Evolutionary conservation across 2,888 invertebrate genomes (phyloP), one percentile per base, ranked within the genome.

Genomic region (Epistrophella euchroma): DNA sequence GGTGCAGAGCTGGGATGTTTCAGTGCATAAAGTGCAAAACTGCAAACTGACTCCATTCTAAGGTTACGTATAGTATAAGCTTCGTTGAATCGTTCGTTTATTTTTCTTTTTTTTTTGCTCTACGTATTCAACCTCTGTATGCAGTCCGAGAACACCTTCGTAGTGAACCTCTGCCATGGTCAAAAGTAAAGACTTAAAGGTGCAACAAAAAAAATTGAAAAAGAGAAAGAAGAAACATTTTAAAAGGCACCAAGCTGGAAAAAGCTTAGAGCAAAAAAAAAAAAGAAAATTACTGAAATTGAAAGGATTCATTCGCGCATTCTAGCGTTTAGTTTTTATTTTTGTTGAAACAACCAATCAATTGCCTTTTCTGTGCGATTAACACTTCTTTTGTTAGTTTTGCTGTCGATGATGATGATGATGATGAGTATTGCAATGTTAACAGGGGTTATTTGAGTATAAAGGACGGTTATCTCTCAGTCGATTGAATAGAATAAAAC

Each of bases 231-330:
- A 32, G 50, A 35, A 55, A 70, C 70, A 47, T 19, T 40, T 50
- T n/a, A 32, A 25, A 43, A 56, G 35, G 66, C 77, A 72, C 73
- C 35, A 60, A 66, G 22, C 35, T 68, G 52, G 35, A 52, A 68
- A 52, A 4, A 37, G 68, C 68, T 68, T 68, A 35, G 58, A 70
- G 52, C 15, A 52, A 58, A 22, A 68, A 64, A 68, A 55, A 40
- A 68, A 43, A 64, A 60, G 47, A 43, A 68, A 43, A 43, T 45
- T 37, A 72, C 71, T 58, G 40, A 76, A 85, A 72, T 73, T 85
- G 76, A 85, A 85, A 85, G 80, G 85, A 85, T 81, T 85, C 85
- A 77, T 70, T 77, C 81, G 81, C 80, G 80, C 75, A 80, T 76
- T 75, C 60, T 47, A 43, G 75, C 62, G 72, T 76, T 85, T 73